Evolutionary conservation across 2,797 vertebrate genomes (phyloP), one percentile per base, ranked within the genome.

Genomic region (Gadopsis marmoratus): DNA sequence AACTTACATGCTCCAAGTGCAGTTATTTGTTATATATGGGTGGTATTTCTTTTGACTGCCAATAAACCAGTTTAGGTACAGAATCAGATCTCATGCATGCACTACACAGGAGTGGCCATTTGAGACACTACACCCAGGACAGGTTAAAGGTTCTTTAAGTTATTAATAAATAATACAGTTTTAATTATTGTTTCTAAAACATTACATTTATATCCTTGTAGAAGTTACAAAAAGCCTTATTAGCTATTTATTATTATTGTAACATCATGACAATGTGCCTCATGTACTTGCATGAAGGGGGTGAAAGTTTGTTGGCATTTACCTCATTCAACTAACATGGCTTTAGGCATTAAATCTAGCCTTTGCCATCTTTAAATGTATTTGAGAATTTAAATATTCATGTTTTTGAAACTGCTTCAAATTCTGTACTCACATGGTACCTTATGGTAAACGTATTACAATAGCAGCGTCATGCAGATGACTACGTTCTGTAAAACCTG

Each of bases 1-100:
- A 96, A 96, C 91, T 89, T 2, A 91, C 78, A 86, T 85, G 89
- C 84, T 93, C 76, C 78, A 88, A 90, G 85, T 92, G 86, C 74
- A 88, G 31, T 63, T 83, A 68, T 81, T 83, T 48, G 60, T 86
- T 85, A 77, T 72, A 37, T 51, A 79, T 74, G 63, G 29, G 13
- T 89, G 31, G 33, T 85, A 14, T 85, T 79, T 82, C 77, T 78
- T 64, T 61, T 58, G 10, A 41, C 45, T 73, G 37, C 31, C 21
- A 62, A 7, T 56, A 31, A 70, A 67, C 6, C n/a, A 64, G 9
- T 71, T 50, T 3, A 74, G 9, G 5, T 11, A 56, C 19, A 68
- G n/a, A 68, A 61, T 68, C 21, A 12, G 14, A 43, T 73, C 17
- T 12, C 26, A 48, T 54, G 47, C 47, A 19, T 33, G 9, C 14